Percentiles rank a stretch among this genome's conserved stretches.
These are phyloP conservation scores for Cyprinella venusta DNA, from an alignment of 2,797 vertebrate genomes.

Conservation along the genomic window DNA sequence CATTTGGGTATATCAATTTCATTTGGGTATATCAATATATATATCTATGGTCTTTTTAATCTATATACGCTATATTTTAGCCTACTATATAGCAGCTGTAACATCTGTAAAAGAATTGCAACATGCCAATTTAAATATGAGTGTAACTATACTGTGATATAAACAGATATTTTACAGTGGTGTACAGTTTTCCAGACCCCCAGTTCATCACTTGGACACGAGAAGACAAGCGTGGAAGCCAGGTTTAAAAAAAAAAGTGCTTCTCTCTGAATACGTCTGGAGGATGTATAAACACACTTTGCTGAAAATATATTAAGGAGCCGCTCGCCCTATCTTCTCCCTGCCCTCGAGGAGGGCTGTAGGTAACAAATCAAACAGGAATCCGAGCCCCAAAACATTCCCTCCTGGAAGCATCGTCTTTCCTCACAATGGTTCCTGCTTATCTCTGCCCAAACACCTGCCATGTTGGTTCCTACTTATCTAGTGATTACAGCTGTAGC, in stretches of 20 bases:
- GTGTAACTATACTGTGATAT: constrained; percentile 2
- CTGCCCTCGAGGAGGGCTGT: constrained; percentile 70
- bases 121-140: background rate
- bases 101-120: background rate
- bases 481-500: constrained; percentile 79
- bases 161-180: constrained; percentile 22
- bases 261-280: constrained; percentile 65
- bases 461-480: constrained; percentile 80
- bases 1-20: too few species aligned
- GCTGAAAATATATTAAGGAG: constrained; percentile 65
- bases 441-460: constrained; percentile 82
- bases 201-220: constrained; percentile 54
- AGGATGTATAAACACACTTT: constrained; percentile 64
- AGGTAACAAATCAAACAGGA: constrained; percentile 81
- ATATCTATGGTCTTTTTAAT: background rate
- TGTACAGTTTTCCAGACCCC: constrained; percentile 20
- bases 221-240: constrained; percentile 43
- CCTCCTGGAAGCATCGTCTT: constrained; percentile 69
- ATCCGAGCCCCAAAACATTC: constrained; percentile 76
- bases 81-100: background rate
- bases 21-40: too few species aligned
- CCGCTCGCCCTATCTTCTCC: constrained; percentile 68
- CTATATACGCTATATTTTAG: background rate
- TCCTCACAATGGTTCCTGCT: constrained; percentile 75
- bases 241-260: constrained; percentile 60